These are phyloP conservation scores for Micromesistius poutassou DNA, from an alignment of 2,797 vertebrate genomes.

Conservation along the genomic window DNA sequence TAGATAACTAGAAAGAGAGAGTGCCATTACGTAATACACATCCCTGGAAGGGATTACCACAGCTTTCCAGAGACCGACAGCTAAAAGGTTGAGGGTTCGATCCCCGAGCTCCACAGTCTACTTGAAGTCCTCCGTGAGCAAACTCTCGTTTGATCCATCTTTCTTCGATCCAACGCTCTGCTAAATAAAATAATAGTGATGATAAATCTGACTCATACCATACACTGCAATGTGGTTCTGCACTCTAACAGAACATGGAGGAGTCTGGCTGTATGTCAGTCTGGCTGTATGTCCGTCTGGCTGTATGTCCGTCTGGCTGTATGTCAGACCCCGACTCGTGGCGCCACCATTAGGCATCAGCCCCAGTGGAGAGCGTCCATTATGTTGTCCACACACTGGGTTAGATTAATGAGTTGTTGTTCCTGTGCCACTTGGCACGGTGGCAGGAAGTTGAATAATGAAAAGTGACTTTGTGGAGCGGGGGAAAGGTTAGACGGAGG, in stretches of 20 bases:
- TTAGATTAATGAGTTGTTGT: constrained; percentile 57
- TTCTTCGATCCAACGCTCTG: neutral
- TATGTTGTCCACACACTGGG: constrained; percentile 35
- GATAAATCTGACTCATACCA: neutral
- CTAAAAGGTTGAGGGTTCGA: no score
- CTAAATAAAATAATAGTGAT: neutral
- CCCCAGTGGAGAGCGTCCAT: constrained; percentile 16
- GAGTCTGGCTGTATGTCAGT: neutral
- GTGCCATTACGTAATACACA: no score
- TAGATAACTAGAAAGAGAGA: no score
- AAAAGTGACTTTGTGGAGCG: constrained; percentile 49
- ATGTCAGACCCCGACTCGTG: neutral
- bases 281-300: neutral
- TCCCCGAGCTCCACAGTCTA: no score
- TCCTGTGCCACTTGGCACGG: constrained; percentile 42
- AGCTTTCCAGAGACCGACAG: no score
- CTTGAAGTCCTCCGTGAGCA: neutral
- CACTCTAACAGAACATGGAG: neutral
- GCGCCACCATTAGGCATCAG: constrained; percentile 21
- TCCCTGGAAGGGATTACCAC: no score
- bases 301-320: neutral
- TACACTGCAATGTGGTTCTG: neutral
- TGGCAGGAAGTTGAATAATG: constrained; percentile 50
- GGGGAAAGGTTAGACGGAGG: constrained; percentile 22
- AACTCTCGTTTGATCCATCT: neutral